These are phyloP conservation scores for Melieria omissa DNA, from an alignment of 2,888 invertebrate species.

Conservation along the genomic window DNA sequence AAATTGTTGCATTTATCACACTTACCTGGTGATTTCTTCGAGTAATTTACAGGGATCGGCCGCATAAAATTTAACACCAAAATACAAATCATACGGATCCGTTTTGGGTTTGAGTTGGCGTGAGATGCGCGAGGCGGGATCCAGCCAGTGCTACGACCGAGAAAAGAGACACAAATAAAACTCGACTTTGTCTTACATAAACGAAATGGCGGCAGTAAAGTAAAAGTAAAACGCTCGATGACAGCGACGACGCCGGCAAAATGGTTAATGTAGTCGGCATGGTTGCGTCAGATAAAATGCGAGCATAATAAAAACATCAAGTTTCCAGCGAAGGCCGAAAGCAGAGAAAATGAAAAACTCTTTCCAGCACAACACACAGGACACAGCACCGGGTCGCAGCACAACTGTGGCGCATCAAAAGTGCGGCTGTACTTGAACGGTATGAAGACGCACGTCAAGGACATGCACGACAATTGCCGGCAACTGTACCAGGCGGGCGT, in stretches of 20 bases:
- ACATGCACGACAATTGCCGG: too few relatives aligned
- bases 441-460: too few relatives aligned
- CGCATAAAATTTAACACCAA: constrained; percentile 97
- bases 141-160: constrained; percentile 87
- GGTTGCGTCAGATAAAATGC: too few relatives aligned
- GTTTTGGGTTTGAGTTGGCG: constrained; percentile 83
- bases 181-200: too few relatives aligned
- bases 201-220: background rate
- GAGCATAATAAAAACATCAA: too few relatives aligned
- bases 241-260: constrained; percentile 2
- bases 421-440: too few relatives aligned
- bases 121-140: constrained; percentile 87
- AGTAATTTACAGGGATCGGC: constrained; percentile 95
- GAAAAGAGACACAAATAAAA: constrained; percentile 4
- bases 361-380: too few relatives aligned
- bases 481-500: background rate
- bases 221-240: constrained; percentile 6
- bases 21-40: constrained; percentile 94
- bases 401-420: too few relatives aligned
- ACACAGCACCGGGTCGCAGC: too few relatives aligned
- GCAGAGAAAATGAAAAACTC: too few relatives aligned
- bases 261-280: background rate
- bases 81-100: constrained; percentile 88
- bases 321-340: too few relatives aligned
- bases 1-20: background rate